These are phyloP conservation scores for Aphodius sticticus DNA, from an alignment of 2,888 invertebrate species.

Conservation along the genomic window DNA sequence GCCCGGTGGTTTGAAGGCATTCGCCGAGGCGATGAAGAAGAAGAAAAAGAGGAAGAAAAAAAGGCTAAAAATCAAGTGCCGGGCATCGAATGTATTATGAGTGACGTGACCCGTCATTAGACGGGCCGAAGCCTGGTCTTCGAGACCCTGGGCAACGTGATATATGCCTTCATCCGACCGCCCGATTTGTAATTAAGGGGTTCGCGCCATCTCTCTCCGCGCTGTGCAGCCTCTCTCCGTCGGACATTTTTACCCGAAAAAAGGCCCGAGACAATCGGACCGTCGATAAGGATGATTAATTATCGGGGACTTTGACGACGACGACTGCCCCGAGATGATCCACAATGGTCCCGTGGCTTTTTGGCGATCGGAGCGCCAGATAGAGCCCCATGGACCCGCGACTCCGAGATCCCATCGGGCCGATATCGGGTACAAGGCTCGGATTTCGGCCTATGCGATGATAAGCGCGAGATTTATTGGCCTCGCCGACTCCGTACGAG, in stretches of 20 bases:
- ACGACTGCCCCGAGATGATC: constrained; percentile 51
- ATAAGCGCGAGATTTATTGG: constrained; percentile 40
- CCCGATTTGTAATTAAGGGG: constrained; percentile 35
- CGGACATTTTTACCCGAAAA: neutral
- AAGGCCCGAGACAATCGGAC: constrained; percentile 46
- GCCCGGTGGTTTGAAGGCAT: constrained; percentile 13
- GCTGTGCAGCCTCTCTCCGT: constrained; percentile 35
- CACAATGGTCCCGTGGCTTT: constrained; percentile 54
- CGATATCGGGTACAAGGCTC: constrained; percentile 19
- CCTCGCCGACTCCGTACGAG: constrained; percentile 36
- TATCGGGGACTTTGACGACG: constrained; percentile 51
- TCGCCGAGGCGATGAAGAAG: constrained; percentile 14
- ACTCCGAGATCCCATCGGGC: constrained; percentile 18
- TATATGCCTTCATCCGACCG: constrained; percentile 42
- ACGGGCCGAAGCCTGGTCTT: constrained; percentile 40
- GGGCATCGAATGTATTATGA: constrained; percentile 46
- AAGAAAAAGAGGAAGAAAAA: constrained; percentile 14
- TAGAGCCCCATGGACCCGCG: constrained; percentile 31
- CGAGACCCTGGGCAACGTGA: constrained; percentile 38
- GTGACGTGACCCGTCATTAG: constrained; percentile 62
- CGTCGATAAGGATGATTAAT: constrained; percentile 59
- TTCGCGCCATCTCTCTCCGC: constrained; percentile 31
- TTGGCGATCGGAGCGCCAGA: constrained; percentile 55
- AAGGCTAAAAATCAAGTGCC: constrained; percentile 18
- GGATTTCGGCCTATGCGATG: constrained; percentile 20